These are phyloP conservation scores for Eurypyga helias DNA, from an alignment of 2,113 vertebrate species.

Conservation along the genomic window DNA sequence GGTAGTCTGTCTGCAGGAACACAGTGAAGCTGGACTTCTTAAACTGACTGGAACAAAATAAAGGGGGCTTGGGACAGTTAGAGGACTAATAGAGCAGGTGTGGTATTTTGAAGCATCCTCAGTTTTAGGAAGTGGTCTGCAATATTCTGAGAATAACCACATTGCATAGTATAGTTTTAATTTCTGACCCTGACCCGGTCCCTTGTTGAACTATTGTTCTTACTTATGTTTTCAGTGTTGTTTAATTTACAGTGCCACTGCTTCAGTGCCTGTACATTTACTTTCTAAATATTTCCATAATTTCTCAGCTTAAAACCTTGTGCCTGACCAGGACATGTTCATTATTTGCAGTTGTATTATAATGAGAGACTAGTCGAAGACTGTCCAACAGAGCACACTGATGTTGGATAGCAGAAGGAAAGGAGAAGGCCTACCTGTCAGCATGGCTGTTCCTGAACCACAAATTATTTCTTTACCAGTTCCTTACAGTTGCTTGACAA, in stretches of 20 bases:
- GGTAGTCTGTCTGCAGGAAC: background rate
- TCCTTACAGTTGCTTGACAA: slow-evolving; percentile 17
- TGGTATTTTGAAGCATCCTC: background rate
- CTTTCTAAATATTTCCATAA: background rate
- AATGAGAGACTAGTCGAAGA: background rate
- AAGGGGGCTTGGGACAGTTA: background rate
- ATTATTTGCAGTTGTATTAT: background rate
- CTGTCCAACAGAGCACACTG: background rate
- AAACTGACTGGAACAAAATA: background rate
- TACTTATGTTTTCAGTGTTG: background rate
- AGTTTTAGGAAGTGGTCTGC: background rate
- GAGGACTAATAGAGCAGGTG: background rate
- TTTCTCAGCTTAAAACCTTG: background rate
- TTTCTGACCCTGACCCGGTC: background rate
- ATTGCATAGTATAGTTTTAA: background rate
- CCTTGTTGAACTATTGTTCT: background rate
- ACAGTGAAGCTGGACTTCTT: background rate
- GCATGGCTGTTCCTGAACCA: background rate
- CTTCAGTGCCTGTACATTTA: background rate
- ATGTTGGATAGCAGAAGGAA: background rate
- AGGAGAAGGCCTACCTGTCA: slow-evolving; percentile 27
- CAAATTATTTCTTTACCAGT: slow-evolving; percentile 5
- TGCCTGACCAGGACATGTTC: background rate
- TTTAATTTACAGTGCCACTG: background rate
- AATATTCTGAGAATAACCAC: background rate